Evolutionary conservation across 1,140 invertebrate genomes (phyloP).

Genomic region (Xylocopa sonorina): DNA sequence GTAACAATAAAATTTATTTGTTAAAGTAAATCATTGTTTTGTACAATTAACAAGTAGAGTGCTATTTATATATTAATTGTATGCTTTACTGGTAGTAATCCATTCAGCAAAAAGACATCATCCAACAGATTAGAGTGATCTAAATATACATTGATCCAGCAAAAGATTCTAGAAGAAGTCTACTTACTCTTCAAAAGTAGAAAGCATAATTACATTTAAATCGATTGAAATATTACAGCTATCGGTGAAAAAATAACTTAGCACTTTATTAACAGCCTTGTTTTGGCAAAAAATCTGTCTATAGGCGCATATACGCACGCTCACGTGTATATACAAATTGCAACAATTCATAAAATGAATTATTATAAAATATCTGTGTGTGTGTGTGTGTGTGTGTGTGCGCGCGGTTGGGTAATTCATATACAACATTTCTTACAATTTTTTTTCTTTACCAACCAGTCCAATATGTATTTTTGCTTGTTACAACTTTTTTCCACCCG

Average conservation of each 20-base stretch:
- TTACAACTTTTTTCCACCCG: constrained; percentile 75
- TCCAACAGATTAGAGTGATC: neutral
- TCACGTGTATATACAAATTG: neutral
- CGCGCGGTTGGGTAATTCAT: too few species aligned
- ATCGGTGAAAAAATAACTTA: constrained; percentile 62
- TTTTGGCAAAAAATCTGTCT: constrained; percentile 57
- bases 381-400: too few species aligned
- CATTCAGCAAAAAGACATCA: neutral
- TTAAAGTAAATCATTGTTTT: constrained; percentile 30
- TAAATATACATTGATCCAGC: neutral
- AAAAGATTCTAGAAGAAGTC: constrained; percentile 12
- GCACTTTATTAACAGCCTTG: constrained; percentile 60
- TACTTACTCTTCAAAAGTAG: constrained; percentile 12
- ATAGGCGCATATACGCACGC: neutral
- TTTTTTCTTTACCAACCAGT: constrained; percentile 65
- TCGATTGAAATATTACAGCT: constrained; percentile 20
- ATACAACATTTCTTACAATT: neutral
- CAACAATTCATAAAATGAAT: neutral
- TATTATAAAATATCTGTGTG: too few species aligned
- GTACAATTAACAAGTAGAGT: constrained; percentile 27
- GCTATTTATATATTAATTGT: constrained; percentile 21
- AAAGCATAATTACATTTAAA: constrained; percentile 7
- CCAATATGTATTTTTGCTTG: constrained; percentile 66
- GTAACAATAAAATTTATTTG: constrained; percentile 43
- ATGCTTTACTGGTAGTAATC: neutral